Conservation (phyloP, 2,888 invertebrate species). For the Volucella zonaria region DNA sequence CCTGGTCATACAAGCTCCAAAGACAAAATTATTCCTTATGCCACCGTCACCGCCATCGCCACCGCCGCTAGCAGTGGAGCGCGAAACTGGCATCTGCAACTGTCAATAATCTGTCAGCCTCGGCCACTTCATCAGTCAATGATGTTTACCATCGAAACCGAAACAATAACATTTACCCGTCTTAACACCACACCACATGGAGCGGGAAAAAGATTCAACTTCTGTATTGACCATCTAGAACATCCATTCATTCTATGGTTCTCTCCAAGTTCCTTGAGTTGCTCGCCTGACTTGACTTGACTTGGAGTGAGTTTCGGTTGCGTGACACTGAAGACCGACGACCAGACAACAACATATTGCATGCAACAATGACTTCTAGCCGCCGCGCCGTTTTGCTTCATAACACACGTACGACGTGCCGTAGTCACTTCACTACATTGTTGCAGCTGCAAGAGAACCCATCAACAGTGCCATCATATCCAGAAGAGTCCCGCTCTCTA, state of each 20-base stretch:
- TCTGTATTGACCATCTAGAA: too few species aligned
- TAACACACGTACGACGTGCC: slow-evolving; percentile 17
- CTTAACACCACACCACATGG: neutral
- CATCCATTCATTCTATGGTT: neutral
- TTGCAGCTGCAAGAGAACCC: neutral
- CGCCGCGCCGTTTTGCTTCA: slow-evolving; percentile 60
- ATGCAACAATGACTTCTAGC: slow-evolving; percentile 68
- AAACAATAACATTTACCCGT: slow-evolving; percentile 34
- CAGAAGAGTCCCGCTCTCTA: slow-evolving; percentile 2
- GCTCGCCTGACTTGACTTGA: slow-evolving; percentile 9
- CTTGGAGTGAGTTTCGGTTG: slow-evolving; percentile 40
- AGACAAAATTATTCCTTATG: slow-evolving; percentile 25
- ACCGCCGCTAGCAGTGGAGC: slow-evolving; percentile 32
- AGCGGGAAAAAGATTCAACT: too few species aligned
- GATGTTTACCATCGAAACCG: slow-evolving; percentile 61
- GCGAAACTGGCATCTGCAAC: slow-evolving; percentile 63
- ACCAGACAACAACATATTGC: slow-evolving; percentile 63
- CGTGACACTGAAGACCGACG: slow-evolving; percentile 44
- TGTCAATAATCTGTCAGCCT: slow-evolving; percentile 73
- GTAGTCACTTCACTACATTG: neutral
- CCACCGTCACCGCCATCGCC: neutral
- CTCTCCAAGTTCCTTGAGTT: slow-evolving; percentile 7
- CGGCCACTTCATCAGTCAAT: slow-evolving; percentile 73
- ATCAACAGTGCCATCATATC: slow-evolving; percentile 5
- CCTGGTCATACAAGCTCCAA: slow-evolving; percentile 54